phyloP scores from a whole-genome alignment of 2,113 vertebrate genomes.

The Phalacrocorax carbo region DNA sequence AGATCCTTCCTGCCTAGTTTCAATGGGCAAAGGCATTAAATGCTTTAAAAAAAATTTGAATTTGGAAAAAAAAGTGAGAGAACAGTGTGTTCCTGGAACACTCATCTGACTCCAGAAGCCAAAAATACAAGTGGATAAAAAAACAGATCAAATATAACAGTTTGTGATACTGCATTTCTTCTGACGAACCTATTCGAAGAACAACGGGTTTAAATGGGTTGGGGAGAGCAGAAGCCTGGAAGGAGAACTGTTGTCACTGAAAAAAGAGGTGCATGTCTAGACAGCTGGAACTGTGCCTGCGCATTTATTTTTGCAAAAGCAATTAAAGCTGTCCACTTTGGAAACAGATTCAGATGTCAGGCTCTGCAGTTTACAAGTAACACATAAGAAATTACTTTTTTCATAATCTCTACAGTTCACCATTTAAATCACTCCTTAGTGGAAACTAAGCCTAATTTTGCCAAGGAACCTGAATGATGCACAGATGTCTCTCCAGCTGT shows the following conservation, averaged over 20 bases:
- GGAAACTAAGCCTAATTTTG: constrained; percentile 11
- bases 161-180: background rate
- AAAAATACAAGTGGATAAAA: constrained; percentile 10
- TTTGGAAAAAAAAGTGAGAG: background rate
- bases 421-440: background rate
- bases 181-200: background rate
- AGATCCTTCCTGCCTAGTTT: background rate
- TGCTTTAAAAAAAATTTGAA: background rate
- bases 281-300: background rate
- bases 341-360: background rate
- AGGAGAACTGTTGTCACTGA: background rate
- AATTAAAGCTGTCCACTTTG: background rate
- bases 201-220: background rate
- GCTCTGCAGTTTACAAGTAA: background rate
- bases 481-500: background rate
- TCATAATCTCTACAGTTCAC: background rate
- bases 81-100: constrained; percentile 12
- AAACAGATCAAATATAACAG: background rate
- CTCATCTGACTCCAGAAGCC: background rate
- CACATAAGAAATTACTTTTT: background rate
- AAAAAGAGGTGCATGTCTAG: background rate
- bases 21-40: background rate
- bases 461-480: background rate
- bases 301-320: background rate
- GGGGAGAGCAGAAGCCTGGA: background rate